Base-by-base conservation (phyloP, 2,888 invertebrate species). In the Meghimatium bilineatum region DNA sequence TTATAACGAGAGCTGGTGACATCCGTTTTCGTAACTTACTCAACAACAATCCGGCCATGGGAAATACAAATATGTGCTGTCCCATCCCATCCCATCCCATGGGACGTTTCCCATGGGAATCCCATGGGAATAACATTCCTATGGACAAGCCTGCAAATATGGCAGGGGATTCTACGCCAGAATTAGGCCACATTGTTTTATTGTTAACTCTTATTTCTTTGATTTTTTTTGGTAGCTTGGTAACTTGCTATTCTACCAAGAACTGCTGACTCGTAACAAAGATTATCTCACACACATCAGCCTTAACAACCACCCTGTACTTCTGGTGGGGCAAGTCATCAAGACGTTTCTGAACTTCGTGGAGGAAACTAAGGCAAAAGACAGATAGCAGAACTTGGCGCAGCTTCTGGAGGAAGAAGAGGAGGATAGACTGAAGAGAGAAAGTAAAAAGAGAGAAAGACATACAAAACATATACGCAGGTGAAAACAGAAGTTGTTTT, bases 401-500 rank as follows among this genome's bases (percentile, higher is more conserved):
- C 75, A 82, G 69, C 71, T 77, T 23, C 38, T 77, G 38, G 71
- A 71, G 49, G 83, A 83, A n/a, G 83, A 83, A 34, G 83, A 83
- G 49, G 60, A 71, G 20, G 83, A 83, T 29, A 23, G 78, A n/a
- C 32, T 75, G 14, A 78, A 78, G 83, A 26, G 78, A 34, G 83
- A 83, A 71, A 56, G 67, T 29, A 83, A 77, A 71, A 78, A 83
- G 34, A 69, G 71, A 44, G 78, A 77, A n/a, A 14, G 71, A n/a
- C 77, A 78, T 44, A 71, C 78, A 69, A 77, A 78, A 69, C 56
- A 83, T 14, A 75, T 17, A 83, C 60, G 52, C 76, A 82, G 29
- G 20, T 44, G 23, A 82, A 82, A 29, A 44, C 69, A 2, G 67
- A 32, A 1, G 29, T 49, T 12, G 20, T 3, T 56, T 8, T 56